phyloP scores from a whole-genome alignment of 2,113 vertebrate species.

The Pedetes capensis region DNA sequence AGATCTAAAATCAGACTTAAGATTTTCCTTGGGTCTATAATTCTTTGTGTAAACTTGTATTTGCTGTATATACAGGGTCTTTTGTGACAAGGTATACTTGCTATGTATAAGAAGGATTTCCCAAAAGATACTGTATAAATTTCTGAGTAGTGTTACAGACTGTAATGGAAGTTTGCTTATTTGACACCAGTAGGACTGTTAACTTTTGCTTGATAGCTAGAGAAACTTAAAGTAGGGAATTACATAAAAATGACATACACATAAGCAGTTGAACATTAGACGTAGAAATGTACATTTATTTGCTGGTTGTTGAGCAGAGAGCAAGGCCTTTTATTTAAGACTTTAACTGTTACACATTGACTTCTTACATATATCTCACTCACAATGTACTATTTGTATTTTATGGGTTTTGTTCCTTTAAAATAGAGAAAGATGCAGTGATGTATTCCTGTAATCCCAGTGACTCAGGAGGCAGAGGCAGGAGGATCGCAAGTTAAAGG shows the following conservation, averaged over 20 bases:
- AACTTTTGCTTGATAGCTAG: background rate
- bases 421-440: slow-evolving; percentile 34
- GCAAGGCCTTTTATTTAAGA: background rate
- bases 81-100: background rate
- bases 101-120: background rate
- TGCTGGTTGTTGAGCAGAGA: background rate
- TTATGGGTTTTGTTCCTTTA: background rate
- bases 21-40: background rate
- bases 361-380: background rate
- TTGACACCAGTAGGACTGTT: background rate
- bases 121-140: background rate
- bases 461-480: too few relatives aligned
- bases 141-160: background rate
- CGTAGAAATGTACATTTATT: background rate
- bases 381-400: background rate
- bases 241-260: background rate
- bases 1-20: background rate
- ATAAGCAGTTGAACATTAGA: background rate
- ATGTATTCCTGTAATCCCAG: too few relatives aligned
- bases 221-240: background rate
- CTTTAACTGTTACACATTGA: background rate
- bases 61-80: background rate
- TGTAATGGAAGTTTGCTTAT: background rate
- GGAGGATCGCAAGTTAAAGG: too few relatives aligned
- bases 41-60: background rate